Percentiles rank a stretch among this genome's conserved stretches.
These are phyloP conservation scores for Anabas testudineus DNA, from an alignment of 2,797 vertebrate species.

Conservation along the genomic window DNA sequence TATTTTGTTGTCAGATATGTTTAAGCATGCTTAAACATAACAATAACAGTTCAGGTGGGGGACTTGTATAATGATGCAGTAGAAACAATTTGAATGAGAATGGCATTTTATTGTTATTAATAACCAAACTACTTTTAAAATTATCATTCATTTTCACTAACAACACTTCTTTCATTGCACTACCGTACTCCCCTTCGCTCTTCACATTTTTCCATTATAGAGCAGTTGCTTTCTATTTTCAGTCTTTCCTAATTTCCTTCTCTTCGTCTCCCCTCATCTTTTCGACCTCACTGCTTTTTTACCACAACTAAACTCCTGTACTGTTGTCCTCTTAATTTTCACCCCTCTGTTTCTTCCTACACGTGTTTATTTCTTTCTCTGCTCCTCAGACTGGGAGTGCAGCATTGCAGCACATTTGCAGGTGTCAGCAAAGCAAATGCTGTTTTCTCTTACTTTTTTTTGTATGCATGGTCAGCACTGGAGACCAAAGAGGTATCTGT, in stretches of 20 bases:
- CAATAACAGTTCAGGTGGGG: too few species aligned
- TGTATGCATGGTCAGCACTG: conserved; percentile 41
- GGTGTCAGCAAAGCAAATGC: conserved; percentile 58
- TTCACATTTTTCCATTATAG: conserved; percentile 28
- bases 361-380: conserved; percentile 48
- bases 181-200: conserved; percentile 10
- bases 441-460: conserved; percentile 37
- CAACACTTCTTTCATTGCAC: neutral
- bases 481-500: conserved; percentile 18
- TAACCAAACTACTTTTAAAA: neutral
- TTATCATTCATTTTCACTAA: neutral
- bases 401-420: conserved; percentile 54
- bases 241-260: conserved; percentile 47
- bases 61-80: too few species aligned
- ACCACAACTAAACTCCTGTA: conserved; percentile 43
- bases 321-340: conserved; percentile 42
- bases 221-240: conserved; percentile 62
- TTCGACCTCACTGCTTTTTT: conserved; percentile 67
- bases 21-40: too few species aligned
- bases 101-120: too few species aligned
- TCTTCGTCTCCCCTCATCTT: conserved; percentile 63
- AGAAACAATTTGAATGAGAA: too few species aligned
- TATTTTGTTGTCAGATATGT: too few species aligned
- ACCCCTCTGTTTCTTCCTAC: conserved; percentile 25
- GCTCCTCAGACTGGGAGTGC: conserved; percentile 11